Percentiles rank a stretch among this genome's conserved stretches.
Conservation (phyloP, 2,113 vertebrate species). For the Chloroceryle aenea region DNA sequence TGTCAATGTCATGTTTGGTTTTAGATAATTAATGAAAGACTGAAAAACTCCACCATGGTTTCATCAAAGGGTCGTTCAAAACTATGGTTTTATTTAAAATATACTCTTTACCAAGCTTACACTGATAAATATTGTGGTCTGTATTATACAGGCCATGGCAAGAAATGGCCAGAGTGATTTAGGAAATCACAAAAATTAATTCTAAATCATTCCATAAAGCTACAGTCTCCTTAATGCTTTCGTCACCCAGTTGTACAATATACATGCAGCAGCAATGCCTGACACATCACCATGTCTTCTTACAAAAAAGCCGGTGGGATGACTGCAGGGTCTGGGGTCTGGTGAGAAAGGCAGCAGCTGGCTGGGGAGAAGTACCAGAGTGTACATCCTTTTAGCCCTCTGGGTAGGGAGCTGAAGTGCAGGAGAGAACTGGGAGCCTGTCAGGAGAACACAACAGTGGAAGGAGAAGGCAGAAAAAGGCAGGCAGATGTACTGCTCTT, state of each 20-base stretch:
- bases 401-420: fast-evolving
- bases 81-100: neutral
- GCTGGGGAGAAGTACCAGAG: neutral
- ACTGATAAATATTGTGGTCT: neutral
- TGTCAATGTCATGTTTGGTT: neutral
- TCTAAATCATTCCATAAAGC: neutral
- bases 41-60: neutral
- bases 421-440: neutral
- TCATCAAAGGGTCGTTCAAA: neutral
- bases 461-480: neutral
- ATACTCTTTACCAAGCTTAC: neutral
- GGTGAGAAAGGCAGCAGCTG: neutral
- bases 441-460: neutral
- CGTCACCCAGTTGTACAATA: neutral
- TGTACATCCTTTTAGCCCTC: neutral
- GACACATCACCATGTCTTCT: too few species aligned
- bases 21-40: neutral
- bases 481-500: neutral
- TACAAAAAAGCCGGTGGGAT: neutral
- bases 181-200: neutral
- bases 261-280: neutral
- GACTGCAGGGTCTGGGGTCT: neutral
- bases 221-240: neutral
- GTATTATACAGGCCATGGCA: neutral
- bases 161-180: neutral